Evolutionary conservation across 2,888 invertebrate species (phyloP).

Genomic region (Chymomyza amoena): DNA sequence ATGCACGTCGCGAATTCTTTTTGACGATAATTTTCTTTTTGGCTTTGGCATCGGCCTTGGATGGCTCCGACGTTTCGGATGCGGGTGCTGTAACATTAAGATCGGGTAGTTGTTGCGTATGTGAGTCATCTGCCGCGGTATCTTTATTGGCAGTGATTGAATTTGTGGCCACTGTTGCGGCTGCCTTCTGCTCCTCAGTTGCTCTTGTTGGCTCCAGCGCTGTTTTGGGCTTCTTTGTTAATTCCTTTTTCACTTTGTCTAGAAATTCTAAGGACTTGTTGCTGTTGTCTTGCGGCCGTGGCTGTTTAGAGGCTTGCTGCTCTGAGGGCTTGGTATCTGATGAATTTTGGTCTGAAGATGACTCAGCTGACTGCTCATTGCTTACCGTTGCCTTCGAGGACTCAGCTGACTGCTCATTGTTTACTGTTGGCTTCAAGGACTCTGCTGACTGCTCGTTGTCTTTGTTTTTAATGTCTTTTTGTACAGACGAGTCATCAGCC

Average conservation of each 20-base stretch:
- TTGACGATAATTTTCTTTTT: conserved; percentile 59
- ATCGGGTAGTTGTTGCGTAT: neutral
- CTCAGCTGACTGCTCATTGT: neutral
- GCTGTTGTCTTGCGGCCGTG: neutral
- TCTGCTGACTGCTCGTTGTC: conserved; percentile 29
- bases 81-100: neutral
- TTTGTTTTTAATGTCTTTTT: conserved; percentile 48
- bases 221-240: conserved; percentile 10
- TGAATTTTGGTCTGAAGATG: neutral
- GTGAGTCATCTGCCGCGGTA: neutral
- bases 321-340: neutral
- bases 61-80: neutral
- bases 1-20: conserved; percentile 68
- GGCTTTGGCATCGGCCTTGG: conserved; percentile 4
- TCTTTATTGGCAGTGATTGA: neutral
- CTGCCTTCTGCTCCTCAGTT: neutral
- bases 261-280: conserved; percentile 36
- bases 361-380: neutral
- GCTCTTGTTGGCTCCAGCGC: neutral
- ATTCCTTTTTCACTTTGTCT: conserved; percentile 40
- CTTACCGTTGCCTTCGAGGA: neutral
- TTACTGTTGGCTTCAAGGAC: neutral
- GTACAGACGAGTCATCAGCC: neutral
- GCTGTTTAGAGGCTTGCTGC: neutral
- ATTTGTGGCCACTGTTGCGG: neutral